Conservation (phyloP, 2,113 vertebrate species). For the Dinomys branickii region DNA sequence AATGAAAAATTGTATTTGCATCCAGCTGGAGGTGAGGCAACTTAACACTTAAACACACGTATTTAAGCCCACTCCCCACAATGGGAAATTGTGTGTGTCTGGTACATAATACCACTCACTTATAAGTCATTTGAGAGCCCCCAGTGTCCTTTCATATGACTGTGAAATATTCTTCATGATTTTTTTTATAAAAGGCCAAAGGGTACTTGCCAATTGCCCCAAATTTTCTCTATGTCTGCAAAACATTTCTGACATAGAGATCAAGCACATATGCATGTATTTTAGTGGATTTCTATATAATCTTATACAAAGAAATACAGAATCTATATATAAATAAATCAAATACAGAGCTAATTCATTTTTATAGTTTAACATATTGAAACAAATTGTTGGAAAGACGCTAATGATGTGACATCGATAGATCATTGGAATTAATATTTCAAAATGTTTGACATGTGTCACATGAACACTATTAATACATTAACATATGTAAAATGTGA, state of each 20-base stretch:
- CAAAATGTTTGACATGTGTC: slow-evolving; percentile 50
- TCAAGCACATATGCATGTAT: neutral
- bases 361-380: slow-evolving; percentile 51
- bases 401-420: slow-evolving; percentile 12
- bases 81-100: neutral
- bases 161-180: slow-evolving; percentile 11
- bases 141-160: neutral
- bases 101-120: neutral
- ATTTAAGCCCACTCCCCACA: neutral
- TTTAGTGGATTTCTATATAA: slow-evolving; percentile 49
- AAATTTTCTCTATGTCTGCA: slow-evolving; percentile 33
- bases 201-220: slow-evolving; percentile 23
- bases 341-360: slow-evolving; percentile 57
- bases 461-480: neutral
- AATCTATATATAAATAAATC: neutral
- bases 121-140: neutral
- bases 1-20: neutral
- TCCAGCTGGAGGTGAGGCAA: neutral
- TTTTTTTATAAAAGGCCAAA: slow-evolving; percentile 51
- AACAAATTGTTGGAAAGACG: slow-evolving; percentile 30
- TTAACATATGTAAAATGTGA: slow-evolving; percentile 12
- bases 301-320: slow-evolving; percentile 18
- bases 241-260: slow-evolving; percentile 57
- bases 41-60: neutral
- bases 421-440: slow-evolving; percentile 55